phyloP scores from a whole-genome alignment of 2,797 vertebrate species.

The Gallinago nigripennis region DNA sequence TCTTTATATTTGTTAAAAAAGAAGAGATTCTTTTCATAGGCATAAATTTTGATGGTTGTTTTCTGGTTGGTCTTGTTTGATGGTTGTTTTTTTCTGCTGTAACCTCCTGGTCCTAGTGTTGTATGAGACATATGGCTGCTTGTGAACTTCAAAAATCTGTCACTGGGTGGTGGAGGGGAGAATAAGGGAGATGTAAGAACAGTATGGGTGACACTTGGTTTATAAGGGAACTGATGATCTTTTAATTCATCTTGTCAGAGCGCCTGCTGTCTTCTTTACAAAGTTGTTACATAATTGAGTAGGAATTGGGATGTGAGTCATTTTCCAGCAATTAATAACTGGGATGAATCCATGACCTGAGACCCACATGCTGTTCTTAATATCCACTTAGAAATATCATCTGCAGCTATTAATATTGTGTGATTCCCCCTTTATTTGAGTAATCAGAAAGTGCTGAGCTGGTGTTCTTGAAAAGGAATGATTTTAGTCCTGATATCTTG shows the following conservation, averaged over 20 bases:
- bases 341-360: background rate
- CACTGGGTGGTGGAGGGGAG: background rate
- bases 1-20: background rate
- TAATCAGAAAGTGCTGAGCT: background rate
- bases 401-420: background rate
- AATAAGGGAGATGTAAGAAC: background rate
- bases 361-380: background rate
- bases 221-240: background rate
- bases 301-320: background rate
- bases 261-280: background rate
- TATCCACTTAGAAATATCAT: background rate
- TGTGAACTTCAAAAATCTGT: background rate
- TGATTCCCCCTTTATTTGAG: background rate
- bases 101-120: background rate
- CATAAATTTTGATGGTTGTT: background rate
- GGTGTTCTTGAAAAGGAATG: background rate
- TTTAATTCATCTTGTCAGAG: slow-evolving; percentile 34
- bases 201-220: background rate
- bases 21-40: background rate
- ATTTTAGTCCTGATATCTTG: background rate
- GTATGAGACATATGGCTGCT: background rate
- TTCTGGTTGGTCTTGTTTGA: background rate
- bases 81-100: background rate
- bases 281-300: background rate
- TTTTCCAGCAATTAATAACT: slow-evolving; percentile 24